phyloP scores from a whole-genome alignment of 2,797 vertebrate species.

The Pachyuromys duprasi region DNA sequence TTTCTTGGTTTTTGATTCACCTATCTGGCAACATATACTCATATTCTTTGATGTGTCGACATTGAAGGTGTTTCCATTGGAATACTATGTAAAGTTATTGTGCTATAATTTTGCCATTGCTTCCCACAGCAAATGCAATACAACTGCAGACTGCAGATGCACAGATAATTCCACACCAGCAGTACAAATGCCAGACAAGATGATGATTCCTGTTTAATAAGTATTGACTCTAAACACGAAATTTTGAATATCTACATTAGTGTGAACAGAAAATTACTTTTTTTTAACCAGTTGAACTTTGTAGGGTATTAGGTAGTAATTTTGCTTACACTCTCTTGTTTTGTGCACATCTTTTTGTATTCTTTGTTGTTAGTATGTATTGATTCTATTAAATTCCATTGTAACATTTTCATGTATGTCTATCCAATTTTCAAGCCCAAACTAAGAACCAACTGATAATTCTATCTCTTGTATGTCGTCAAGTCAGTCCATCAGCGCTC shows the following conservation, averaged over 20 bases:
- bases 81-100: not conserved
- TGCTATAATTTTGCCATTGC: not conserved
- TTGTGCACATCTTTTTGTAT: not conserved
- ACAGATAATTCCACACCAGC: not conserved
- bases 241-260: not conserved
- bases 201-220: not conserved
- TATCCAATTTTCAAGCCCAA: not conserved
- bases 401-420: not conserved
- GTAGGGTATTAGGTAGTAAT: not conserved
- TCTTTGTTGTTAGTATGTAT: not conserved
- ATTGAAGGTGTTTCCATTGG: not conserved
- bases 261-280: not conserved
- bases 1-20: not conserved
- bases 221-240: slow-evolving; percentile 28
- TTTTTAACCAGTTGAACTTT: not conserved
- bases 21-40: not conserved
- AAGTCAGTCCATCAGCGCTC: not conserved
- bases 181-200: not conserved
- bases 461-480: not conserved
- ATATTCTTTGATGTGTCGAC: not conserved
- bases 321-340: not conserved
- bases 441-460: not conserved
- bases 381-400: not conserved
- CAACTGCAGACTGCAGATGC: not conserved
- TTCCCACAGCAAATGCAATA: not conserved